A percentile compares a stretch with the other conserved stretches of the same genome.
Evolutionary conservation across 2,888 invertebrate genomes (phyloP).

Genomic region (Chloromyia formosa): DNA sequence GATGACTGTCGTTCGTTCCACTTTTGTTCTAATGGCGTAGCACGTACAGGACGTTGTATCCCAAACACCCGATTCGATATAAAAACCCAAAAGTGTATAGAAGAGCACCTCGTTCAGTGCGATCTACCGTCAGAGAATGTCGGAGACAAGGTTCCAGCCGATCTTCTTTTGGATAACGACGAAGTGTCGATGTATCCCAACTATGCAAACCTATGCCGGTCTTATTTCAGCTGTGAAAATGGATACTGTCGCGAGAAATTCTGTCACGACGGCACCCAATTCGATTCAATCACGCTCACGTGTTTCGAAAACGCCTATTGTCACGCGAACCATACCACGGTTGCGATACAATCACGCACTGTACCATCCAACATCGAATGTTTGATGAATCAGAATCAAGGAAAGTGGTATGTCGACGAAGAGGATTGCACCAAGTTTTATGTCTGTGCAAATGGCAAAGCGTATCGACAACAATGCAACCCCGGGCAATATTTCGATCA

Average conservation of each 20-base stretch:
- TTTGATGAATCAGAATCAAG: not conserved
- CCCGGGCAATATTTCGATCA: slow-evolving; percentile 21
- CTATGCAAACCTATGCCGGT: slow-evolving; percentile 4
- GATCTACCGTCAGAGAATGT: not conserved
- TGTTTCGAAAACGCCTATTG: slow-evolving; percentile 20
- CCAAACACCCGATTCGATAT: slow-evolving; percentile 25
- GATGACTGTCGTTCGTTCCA: slow-evolving; percentile 37
- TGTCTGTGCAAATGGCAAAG: slow-evolving; percentile 29
- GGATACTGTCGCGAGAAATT: slow-evolving; percentile 3
- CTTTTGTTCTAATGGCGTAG: slow-evolving; percentile 26
- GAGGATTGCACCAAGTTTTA: slow-evolving; percentile 37
- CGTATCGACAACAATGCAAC: slow-evolving; percentile 29
- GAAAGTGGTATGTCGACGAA: slow-evolving; percentile 34
- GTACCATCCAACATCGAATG: slow-evolving; percentile 21
- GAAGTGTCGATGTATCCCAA: slow-evolving; percentile 16
- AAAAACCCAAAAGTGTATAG: slow-evolving; percentile 10
- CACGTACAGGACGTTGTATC: slow-evolving; percentile 35
- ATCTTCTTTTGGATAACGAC: not conserved
- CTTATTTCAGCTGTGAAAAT: slow-evolving; percentile 35
- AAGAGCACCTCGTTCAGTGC: slow-evolving; percentile 24
- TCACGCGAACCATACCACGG: not conserved
- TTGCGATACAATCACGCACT: not conserved
- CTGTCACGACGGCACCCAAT: not conserved
- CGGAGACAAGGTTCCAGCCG: not conserved
- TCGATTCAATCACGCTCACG: slow-evolving; percentile 6